Conservation (phyloP, 2,113 vertebrate species). For the Oreochromis tanganicae region DNA sequence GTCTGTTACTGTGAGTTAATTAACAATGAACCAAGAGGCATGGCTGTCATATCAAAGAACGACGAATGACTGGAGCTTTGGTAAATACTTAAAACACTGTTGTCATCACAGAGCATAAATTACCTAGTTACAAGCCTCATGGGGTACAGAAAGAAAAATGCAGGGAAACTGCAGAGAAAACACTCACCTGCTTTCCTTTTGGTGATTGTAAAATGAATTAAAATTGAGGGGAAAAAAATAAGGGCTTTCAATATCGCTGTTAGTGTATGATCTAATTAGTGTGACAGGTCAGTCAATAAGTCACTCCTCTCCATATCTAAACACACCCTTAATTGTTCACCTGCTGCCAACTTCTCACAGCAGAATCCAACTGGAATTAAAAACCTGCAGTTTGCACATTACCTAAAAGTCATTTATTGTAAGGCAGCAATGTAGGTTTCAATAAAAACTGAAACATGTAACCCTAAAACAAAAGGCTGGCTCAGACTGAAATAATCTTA, state of each 20-base stretch:
- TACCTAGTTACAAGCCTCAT: constrained; percentile 3
- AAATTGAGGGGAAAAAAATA: constrained; percentile 5
- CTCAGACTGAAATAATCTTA: not conserved
- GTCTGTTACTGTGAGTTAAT: constrained; percentile 33
- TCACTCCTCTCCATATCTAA: not conserved
- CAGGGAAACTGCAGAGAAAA: not conserved
- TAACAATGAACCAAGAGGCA: constrained; percentile 16
- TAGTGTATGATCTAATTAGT: constrained; percentile 30
- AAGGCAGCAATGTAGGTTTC: not conserved
- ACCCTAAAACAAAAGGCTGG: not conserved
- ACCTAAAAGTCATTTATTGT: not conserved
- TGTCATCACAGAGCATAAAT: constrained; percentile 37
- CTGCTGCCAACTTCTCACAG: not conserved
- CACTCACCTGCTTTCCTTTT: constrained; percentile 19
- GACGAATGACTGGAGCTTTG: constrained; percentile 9
- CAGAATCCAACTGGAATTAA: not conserved
- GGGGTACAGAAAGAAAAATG: not conserved
- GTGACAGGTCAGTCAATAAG: constrained; percentile 55
- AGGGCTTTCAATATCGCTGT: constrained; percentile 12
- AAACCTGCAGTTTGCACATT: not conserved
- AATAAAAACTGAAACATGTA: not conserved
- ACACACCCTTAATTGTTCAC: not conserved
- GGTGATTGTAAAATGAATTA: not conserved
- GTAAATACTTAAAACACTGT: constrained; percentile 23
- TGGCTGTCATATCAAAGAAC: constrained; percentile 19